Percentiles rank a stretch among this genome's conserved stretches.
phyloP scores from a whole-genome alignment of 1,140 invertebrate genomes.

The Meloidogyne chitwoodi region DNA sequence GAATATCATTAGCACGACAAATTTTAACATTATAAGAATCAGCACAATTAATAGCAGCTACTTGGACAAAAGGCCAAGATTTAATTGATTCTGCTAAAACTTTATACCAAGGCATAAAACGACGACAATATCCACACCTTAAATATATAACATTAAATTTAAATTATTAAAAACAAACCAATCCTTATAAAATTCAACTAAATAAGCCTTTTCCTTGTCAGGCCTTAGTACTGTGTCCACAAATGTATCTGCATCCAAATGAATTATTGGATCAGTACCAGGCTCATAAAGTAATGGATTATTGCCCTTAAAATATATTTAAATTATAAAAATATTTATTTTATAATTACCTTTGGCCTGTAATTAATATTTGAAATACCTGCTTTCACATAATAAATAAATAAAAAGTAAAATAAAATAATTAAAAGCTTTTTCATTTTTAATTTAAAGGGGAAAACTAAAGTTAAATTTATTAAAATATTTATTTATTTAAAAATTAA shows the following conservation, averaged over 20 bases:
- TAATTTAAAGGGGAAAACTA: background rate
- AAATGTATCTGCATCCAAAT: conserved; percentile 47
- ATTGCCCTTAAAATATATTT: conserved; percentile 20
- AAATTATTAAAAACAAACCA: conserved; percentile 21
- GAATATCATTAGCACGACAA: conserved; percentile 43
- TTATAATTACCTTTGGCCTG: background rate
- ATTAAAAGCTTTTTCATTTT: background rate
- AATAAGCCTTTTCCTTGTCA: conserved; percentile 23
- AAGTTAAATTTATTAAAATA: too few species aligned
- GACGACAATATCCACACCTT: conserved; percentile 48
- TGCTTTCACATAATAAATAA: background rate
- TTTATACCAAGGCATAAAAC: conserved; percentile 46
- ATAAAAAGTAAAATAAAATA: background rate
- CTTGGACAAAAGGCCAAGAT: conserved; percentile 41
- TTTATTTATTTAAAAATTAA: too few species aligned
- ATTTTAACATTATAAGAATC: conserved; percentile 44
- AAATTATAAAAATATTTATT: background rate
- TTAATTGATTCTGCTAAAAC: conserved; percentile 40
- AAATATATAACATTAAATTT: background rate
- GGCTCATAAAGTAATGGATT: conserved; percentile 47
- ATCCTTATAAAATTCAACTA: conserved; percentile 53
- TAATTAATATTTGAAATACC: background rate
- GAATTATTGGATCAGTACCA: conserved; percentile 46
- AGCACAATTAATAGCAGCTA: conserved; percentile 49
- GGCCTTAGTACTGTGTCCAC: conserved; percentile 43